phyloP scores from a whole-genome alignment of 2,888 invertebrate species.

The Tiphia femorata region DNA sequence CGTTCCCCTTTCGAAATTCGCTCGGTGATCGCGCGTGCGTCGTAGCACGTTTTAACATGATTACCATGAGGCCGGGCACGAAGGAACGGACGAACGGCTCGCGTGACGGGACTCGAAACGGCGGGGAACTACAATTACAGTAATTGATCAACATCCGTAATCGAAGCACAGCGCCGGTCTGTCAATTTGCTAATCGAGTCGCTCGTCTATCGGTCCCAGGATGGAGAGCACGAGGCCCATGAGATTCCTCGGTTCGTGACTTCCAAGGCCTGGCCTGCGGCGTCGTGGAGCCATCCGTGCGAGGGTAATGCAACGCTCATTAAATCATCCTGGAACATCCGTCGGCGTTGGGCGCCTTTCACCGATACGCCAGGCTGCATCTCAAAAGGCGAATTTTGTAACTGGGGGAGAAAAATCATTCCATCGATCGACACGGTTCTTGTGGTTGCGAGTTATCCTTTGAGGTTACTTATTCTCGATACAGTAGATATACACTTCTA shows the following conservation, averaged over 20 bases:
- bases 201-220: slow-evolving; percentile 5
- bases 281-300: neutral
- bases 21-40: neutral
- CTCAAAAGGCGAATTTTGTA: too few species aligned
- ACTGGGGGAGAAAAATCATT: too few species aligned
- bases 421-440: too few species aligned
- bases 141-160: slow-evolving; percentile 47
- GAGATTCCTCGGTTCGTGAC: slow-evolving; percentile 7
- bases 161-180: slow-evolving; percentile 25
- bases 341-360: too few species aligned
- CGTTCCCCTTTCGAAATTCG: neutral
- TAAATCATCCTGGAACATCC: too few species aligned
- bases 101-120: slow-evolving; percentile 34
- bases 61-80: slow-evolving; percentile 25
- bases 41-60: slow-evolving; percentile 29
- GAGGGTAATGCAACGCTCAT: neutral
- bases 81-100: slow-evolving; percentile 23
- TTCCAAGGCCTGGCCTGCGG: neutral
- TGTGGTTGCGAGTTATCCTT: too few species aligned
- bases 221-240: neutral
- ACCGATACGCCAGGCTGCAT: too few species aligned
- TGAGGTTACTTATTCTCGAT: too few species aligned
- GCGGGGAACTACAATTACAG: slow-evolving; percentile 34
- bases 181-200: slow-evolving; percentile 45
- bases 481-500: too few species aligned